A percentile compares a stretch with the other conserved stretches of the same genome.
These are phyloP conservation scores for Atethmia centrago DNA, from an alignment of 2,888 invertebrate species.

Conservation along the genomic window DNA sequence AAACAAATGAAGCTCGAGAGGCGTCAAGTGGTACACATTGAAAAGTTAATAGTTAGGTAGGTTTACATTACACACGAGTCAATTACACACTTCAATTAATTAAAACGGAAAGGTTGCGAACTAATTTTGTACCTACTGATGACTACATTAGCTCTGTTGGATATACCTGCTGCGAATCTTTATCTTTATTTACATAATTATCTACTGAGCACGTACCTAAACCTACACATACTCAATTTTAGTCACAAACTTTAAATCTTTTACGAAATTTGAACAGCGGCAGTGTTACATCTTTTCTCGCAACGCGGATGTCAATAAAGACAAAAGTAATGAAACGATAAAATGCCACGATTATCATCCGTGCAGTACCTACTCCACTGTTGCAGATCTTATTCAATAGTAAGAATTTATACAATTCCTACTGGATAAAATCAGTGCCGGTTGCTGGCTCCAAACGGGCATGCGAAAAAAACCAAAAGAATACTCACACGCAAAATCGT, in stretches of 20 bases:
- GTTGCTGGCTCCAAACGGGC: conserved; percentile 75
- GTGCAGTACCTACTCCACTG: conserved; percentile 27
- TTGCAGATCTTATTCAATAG: conserved; percentile 48
- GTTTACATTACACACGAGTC: conserved; percentile 4
- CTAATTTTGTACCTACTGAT: background rate
- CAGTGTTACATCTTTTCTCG: background rate
- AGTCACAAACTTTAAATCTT: background rate
- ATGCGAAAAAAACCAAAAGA: conserved; percentile 81
- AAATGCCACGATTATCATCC: conserved; percentile 46
- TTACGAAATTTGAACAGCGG: background rate
- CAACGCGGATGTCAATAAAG: conserved; percentile 16
- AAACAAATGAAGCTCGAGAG: conserved; percentile 22
- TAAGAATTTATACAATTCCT: conserved; percentile 69
- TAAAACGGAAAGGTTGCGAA: conserved; percentile 7
- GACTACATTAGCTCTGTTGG: background rate
- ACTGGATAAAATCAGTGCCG: conserved; percentile 81
- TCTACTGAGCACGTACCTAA: background rate
- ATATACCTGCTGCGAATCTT: background rate
- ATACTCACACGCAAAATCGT: conserved; percentile 85
- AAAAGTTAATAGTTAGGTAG: conserved; percentile 21
- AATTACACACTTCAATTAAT: conserved; percentile 13
- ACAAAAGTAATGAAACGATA: conserved; percentile 45
- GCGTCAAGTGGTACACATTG: conserved; percentile 2
- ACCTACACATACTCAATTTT: background rate
- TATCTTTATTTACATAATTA: background rate